Base-by-base conservation (phyloP, 1,140 invertebrate species). In the Palaemon carinicauda region DNA sequence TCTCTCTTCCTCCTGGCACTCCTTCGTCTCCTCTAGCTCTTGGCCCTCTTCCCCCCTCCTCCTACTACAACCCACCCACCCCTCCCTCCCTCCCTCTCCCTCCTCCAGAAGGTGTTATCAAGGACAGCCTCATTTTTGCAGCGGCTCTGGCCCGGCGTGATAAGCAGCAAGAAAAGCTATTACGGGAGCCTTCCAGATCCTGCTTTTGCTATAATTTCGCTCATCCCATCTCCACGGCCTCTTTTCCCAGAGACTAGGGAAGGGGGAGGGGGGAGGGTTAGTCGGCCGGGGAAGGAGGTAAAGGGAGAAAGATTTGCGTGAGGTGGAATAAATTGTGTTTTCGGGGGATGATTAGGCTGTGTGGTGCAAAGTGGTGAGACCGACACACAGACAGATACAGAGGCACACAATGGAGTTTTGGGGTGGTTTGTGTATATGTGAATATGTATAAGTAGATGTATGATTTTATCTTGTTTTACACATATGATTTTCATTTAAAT, bases 121-220 rank as follows among this genome's bases (percentile, higher is more conserved):
- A 69, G 21, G n/a, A 14, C 21, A 19, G 73, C 29, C 82, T 83
- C 82, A 83, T 83, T 83, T 83, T 83, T 83, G 71, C 52, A 29
- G n/a, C 73, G 82, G 29, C 56, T 52, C 82, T 83, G 82, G 65
- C 65, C 82, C 71, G 73, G 17, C 19, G 74, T 75, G 81, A 82
- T 82, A 82, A 82, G 82, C 82, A 31, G 71, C 29, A 33, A 27
- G 52, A 52, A 27, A 33, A 14, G 33, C 74, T 17, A 33, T 74
- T 53, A 83, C 56, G 71, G 82, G 33, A 12, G 41, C 41, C 51
- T 60, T 53, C 71, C 24, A 83, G 54, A 83, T 83, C 82, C 82
- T 56, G 21, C 73, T 50, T 41, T 7, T 60, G 82, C 73, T 83
- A 83, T 83, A 83, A 83, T 83, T 83, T 83, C 41, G 82, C 82